phyloP scores from a whole-genome alignment of 2,113 vertebrate genomes.

The Odontophorus gujanensis region DNA sequence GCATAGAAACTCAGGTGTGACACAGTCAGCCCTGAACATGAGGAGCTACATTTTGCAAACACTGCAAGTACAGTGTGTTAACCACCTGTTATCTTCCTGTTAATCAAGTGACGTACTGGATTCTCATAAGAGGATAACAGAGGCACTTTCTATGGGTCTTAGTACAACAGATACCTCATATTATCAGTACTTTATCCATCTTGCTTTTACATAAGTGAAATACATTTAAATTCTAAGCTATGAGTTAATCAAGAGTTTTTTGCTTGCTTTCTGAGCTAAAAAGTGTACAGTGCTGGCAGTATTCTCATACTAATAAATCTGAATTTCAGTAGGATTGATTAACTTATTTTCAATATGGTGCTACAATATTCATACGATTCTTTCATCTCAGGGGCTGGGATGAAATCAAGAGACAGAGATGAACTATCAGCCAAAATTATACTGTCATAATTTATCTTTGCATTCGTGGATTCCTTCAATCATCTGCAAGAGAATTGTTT shows the following conservation, averaged over 20 bases:
- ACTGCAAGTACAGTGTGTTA: accelerated
- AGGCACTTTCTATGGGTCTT: accelerated
- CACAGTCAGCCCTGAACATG: background rate
- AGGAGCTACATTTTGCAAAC: background rate
- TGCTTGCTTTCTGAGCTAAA: background rate
- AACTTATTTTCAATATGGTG: background rate
- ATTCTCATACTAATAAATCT: background rate
- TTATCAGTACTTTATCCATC: background rate
- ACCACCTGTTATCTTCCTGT: background rate
- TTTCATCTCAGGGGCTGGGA: background rate
- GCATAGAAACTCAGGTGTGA: background rate
- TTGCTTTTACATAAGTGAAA: background rate
- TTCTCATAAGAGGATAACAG: background rate
- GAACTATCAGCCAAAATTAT: accelerated
- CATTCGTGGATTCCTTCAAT: background rate
- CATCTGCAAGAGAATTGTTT: background rate
- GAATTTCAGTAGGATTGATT: background rate
- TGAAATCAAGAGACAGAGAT: background rate
- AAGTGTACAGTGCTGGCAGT: background rate
- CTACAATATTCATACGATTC: background rate
- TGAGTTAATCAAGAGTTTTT: background rate
- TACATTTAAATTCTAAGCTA: background rate
- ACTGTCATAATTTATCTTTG: background rate
- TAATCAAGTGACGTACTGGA: accelerated
- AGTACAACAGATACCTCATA: no score